Evolutionary conservation across 2,888 invertebrate species (phyloP), one percentile per base, ranked within the genome.

Genomic region (Andrena bucephala): DNA sequence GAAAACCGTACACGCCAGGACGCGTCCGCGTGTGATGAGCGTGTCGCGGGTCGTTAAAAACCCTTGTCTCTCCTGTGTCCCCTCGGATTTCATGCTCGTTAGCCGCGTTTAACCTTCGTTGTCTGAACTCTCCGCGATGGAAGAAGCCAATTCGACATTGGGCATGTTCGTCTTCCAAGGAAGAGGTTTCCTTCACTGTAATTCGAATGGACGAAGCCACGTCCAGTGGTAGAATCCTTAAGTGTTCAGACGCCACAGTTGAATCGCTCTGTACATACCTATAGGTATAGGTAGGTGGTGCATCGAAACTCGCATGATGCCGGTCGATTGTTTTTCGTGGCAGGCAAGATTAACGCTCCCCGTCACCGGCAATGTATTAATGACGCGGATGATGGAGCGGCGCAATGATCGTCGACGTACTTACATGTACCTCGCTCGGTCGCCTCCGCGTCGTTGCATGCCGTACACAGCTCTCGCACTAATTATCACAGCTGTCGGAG

Each of bases 251-350:
- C 42, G 13, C 13, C 42, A 5, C 16, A 42, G 42, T 42, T 42
- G 16, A 42, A 5, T 4, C 16, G 42, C 42, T 16, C 42, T 4
- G 42, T 42, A 42, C 42, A 42, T 42, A 42, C 42, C 42, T 42
- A 5, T 16, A 16, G 42, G 42, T 42, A 42, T 1, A 42, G 42
- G 16, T 42, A 42, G 29, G 57, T 36, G 36, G 13, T 54, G 29
- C 72, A 57, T 69, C 33, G 78, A 78, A 60, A 79, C 73, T 81
- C 50, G 42, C 36, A 42, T 27, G 54, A 50, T 54, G 70, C 42
- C 42, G 7, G 81, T 65, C 80, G 75, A 83, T 80, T 83, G 82
- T 80, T 83, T 81, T 83, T 80, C 80, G 81, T 71, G 81, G 82
- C 75, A 72, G 75, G 27, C 31, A 75, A 83, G 80, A 83, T 82